Conservation (phyloP, 2,888 invertebrate genomes). For the Cephus spinipes region DNA sequence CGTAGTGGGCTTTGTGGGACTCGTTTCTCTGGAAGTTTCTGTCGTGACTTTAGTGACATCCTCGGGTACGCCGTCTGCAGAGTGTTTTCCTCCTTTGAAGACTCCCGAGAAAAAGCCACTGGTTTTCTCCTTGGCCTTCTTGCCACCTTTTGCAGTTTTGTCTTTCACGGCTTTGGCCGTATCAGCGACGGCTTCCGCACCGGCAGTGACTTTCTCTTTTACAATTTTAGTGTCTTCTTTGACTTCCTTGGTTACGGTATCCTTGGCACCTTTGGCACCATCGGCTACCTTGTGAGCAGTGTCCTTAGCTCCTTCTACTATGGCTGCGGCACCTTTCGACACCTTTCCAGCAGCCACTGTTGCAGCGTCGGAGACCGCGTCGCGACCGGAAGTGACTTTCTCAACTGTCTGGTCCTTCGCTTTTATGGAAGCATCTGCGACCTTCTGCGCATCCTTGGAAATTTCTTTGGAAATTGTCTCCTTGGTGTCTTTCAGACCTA, state of each 20-base stretch:
- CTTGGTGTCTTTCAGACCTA: constrained; percentile 10
- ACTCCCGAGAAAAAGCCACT: constrained; percentile 34
- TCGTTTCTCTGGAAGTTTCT: constrained; percentile 22
- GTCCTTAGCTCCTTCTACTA: constrained; percentile 12
- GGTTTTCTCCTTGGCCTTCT: constrained; percentile 31
- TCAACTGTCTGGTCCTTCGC: constrained; percentile 12
- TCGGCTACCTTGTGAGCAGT: constrained; percentile 14
- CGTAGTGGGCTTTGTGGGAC: constrained; percentile 24
- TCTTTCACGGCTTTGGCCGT: constrained; percentile 29
- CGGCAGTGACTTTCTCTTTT: constrained; percentile 32
- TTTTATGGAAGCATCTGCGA: constrained; percentile 11
- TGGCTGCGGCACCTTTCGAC: constrained; percentile 5
- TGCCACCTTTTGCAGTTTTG: constrained; percentile 24
- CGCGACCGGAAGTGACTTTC: constrained; percentile 7
- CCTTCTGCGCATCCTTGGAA: constrained; percentile 8
- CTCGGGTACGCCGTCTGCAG: constrained; percentile 31
- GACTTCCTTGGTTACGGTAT: constrained; percentile 24
- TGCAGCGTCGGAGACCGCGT: constrained; percentile 14
- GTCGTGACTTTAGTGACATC: constrained; percentile 28
- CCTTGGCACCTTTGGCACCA: constrained; percentile 20
- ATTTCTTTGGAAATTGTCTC: constrained; percentile 25
- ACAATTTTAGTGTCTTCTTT: constrained; percentile 29
- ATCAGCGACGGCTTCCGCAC: constrained; percentile 27
- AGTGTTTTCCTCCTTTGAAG: constrained; percentile 33
- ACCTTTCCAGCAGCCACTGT: constrained; percentile 17